A percentile compares a stretch with the other conserved stretches of the same genome.
phyloP scores from a whole-genome alignment of 1,140 invertebrate species.

The Zophobas morio region DNA sequence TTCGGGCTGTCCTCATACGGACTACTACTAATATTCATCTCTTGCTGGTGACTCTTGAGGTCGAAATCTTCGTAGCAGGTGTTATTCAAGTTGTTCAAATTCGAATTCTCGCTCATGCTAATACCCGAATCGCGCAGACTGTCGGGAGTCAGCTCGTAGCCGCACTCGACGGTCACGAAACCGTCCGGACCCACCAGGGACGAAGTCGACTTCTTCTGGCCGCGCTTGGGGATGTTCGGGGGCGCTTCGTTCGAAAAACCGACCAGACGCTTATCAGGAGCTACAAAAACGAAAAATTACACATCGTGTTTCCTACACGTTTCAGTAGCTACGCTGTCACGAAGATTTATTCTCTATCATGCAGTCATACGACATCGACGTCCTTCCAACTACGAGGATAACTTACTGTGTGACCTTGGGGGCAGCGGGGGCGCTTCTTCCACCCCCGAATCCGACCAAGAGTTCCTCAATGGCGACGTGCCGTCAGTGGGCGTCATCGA shows the following conservation, averaged over 20 bases:
- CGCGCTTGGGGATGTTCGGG: constrained; percentile 74
- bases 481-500: constrained; percentile 69
- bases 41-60: constrained; percentile 68
- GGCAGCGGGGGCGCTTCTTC: constrained; percentile 74
- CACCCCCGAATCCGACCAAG: constrained; percentile 73
- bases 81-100: constrained; percentile 73
- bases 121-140: constrained; percentile 73
- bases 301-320: neutral
- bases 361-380: neutral
- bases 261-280: constrained; percentile 72
- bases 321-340: too few relatives aligned
- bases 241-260: constrained; percentile 67
- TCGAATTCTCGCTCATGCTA: constrained; percentile 71
- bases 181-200: constrained; percentile 1
- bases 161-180: constrained; percentile 62
- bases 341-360: too few relatives aligned
- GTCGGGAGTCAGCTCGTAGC: constrained; percentile 58
- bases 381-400: neutral
- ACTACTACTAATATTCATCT: constrained; percentile 66
- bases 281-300: constrained; percentile 63
- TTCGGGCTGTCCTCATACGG: constrained; percentile 66
- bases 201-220: constrained; percentile 68
- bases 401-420: constrained; percentile 74
- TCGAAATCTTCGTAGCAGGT: constrained; percentile 74
- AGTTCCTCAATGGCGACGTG: constrained; percentile 69